phyloP scores from a whole-genome alignment of 2,888 invertebrate genomes.

The Tiphia femorata region DNA sequence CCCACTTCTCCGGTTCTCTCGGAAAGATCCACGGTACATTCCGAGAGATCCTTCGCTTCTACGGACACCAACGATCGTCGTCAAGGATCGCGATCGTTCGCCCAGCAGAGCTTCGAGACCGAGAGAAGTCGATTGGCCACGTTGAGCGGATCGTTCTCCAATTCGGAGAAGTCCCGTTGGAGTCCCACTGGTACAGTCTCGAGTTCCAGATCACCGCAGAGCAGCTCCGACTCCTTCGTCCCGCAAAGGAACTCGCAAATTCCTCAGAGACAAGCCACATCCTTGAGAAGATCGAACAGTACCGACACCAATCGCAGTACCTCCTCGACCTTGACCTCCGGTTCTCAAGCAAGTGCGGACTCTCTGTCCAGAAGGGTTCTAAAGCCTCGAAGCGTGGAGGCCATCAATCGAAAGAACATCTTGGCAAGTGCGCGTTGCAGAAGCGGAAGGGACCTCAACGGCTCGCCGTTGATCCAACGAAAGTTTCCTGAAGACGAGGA shows the following conservation, averaged over 20 bases:
- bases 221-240: conserved; percentile 7
- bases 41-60: conserved; percentile 72
- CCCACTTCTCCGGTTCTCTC: conserved; percentile 79
- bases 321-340: conserved; percentile 81
- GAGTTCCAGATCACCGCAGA: conserved; percentile 46
- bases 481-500: conserved; percentile 71
- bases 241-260: conserved; percentile 47
- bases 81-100: conserved; percentile 50
- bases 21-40: conserved; percentile 68
- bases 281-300: conserved; percentile 78
- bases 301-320: conserved; percentile 81
- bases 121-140: background rate
- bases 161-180: conserved; percentile 66
- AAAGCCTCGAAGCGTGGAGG: conserved; percentile 85
- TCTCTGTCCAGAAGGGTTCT: conserved; percentile 75
- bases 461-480: conserved; percentile 80
- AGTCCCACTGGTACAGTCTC: conserved; percentile 69
- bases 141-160: conserved; percentile 20
- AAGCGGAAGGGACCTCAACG: conserved; percentile 83
- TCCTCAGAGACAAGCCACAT: conserved; percentile 66
- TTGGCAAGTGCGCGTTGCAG: conserved; percentile 88
- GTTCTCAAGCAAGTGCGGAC: conserved; percentile 77
- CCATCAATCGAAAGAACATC: conserved; percentile 88
- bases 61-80: conserved; percentile 68
- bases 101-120: conserved; percentile 12